Conservation (phyloP, 2,797 vertebrate species). For the Balearica regulorum region DNA sequence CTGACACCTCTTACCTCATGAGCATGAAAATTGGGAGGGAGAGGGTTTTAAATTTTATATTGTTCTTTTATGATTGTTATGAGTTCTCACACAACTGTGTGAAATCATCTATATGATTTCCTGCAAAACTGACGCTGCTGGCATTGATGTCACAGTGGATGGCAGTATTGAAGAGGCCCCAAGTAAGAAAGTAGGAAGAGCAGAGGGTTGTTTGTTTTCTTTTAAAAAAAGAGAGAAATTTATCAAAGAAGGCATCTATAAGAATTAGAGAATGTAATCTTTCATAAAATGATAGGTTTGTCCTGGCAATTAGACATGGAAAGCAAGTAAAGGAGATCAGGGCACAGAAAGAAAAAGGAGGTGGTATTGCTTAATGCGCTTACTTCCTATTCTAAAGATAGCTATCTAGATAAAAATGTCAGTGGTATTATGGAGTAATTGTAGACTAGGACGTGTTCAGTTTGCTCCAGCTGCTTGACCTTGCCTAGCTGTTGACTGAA, state of each 20-base stretch:
- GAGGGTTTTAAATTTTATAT: neutral
- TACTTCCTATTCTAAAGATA: constrained; percentile 36
- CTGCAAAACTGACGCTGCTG: neutral
- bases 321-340: neutral
- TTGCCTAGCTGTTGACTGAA: neutral
- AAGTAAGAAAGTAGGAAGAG: neutral
- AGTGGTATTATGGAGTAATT: neutral
- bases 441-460: constrained; percentile 28
- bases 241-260: neutral
- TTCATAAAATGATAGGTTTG: neutral
- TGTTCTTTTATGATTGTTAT: neutral
- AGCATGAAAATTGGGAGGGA: neutral
- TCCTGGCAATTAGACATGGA: neutral
- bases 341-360: neutral
- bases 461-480: constrained; percentile 30
- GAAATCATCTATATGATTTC: neutral
- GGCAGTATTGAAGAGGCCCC: neutral
- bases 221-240: neutral
- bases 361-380: neutral
- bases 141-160: neutral
- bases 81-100: neutral
- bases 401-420: neutral
- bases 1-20: neutral
- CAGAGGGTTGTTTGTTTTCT: neutral
- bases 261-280: neutral